Evolutionary conservation across 1,140 invertebrate species (phyloP), one percentile per base, ranked within the genome.

Genomic region (Cydia amplana): DNA sequence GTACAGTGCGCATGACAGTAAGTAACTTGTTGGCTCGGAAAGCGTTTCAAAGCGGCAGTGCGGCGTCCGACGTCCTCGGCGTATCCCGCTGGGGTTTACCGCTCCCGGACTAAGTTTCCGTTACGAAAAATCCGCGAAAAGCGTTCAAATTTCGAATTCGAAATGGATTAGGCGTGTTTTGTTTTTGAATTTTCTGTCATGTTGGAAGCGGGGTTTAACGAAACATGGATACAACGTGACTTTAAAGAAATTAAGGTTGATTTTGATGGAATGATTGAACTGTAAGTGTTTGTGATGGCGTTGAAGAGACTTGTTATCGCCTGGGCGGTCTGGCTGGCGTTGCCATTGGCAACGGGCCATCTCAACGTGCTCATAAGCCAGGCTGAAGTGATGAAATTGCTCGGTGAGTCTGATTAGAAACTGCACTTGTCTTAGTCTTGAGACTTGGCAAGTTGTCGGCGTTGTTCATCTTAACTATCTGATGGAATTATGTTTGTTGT

Each of bases 291-390:
- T 76, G 80, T 75, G 84, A 90, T 91, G 90, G 89, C 84, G 75
- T 81, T 80, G 65, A 91, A 85, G 83, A 87, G 86, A 79, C 81
- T 90, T 78, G 83, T 89, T 79, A 84, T 91, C 77, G 85, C 83
- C 81, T 89, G 87, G 88, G 86, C 84, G 80, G 82, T 91, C 75
- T 90, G 87, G 85, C 80, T 91, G 78, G 83, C 84, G 89, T 89
- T 92, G 86, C 91, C 91, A 81, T 83, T 91, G 85, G 89, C 87
- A 86, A 90, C 90, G 79, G 84, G 94, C 85, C 95, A 96, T 93
- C 93, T 96, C 77, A 96, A 96, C 87, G 95, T 96, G 83, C 96
- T 96, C 91, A 96, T 96, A 93, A 96, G 95, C 87, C 94, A 96
- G 87, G 94, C 95, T 70, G 95, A 96, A 93, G 95, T 96, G 83